A percentile compares a stretch with the other conserved stretches of the same genome.
Evolutionary conservation across 2,113 vertebrate genomes (phyloP).

Genomic region (Sinosuthora webbiana): DNA sequence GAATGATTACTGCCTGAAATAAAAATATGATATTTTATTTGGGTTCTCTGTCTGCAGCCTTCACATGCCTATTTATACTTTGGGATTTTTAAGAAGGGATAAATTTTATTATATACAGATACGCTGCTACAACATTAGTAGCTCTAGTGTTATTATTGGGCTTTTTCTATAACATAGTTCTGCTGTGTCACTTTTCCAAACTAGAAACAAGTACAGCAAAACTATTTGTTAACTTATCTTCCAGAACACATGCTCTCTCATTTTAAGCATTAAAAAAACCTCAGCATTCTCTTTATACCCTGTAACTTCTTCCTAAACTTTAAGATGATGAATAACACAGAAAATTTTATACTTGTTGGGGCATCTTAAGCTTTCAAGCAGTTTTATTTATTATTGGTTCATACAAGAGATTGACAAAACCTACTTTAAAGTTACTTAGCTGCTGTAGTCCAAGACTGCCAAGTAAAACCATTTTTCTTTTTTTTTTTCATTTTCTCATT

Average conservation of each 20-base stretch:
- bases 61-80: neutral
- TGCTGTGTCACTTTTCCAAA: neutral
- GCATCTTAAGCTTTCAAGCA: neutral
- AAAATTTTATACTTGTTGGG: neutral
- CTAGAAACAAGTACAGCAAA: neutral
- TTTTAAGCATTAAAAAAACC: neutral
- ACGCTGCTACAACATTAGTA: accelerated
- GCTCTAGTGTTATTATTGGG: accelerated
- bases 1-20: neutral
- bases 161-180: neutral
- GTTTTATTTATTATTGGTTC: neutral
- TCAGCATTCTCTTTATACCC: neutral
- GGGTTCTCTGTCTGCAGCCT: neutral
- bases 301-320: neutral
- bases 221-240: neutral
- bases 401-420: neutral
- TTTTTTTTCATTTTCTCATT: neutral
- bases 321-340: neutral
- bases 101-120: neutral
- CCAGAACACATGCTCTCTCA: neutral
- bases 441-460: neutral
- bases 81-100: neutral
- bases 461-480: neutral
- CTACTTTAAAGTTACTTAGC: neutral
- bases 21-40: neutral